phyloP scores from a whole-genome alignment of 2,113 vertebrate species.

The Peromyscus californicus region DNA sequence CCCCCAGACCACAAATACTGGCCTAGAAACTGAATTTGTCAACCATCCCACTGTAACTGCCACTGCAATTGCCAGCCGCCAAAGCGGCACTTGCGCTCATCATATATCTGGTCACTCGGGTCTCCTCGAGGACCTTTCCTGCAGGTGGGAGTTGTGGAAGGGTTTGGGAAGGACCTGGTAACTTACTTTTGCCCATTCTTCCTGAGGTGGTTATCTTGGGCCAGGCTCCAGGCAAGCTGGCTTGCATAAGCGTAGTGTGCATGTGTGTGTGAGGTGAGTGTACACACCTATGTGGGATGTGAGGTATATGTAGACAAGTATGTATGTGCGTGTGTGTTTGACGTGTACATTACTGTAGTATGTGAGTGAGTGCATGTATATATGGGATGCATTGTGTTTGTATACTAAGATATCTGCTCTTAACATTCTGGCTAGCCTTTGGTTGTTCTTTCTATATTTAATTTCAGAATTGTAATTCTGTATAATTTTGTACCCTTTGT shows the following conservation, averaged over 20 bases:
- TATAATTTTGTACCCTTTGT: neutral
- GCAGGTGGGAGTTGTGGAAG: neutral
- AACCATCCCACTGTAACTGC: accelerated
- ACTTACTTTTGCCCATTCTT: neutral
- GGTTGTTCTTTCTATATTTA: neutral
- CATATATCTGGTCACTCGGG: too few relatives aligned
- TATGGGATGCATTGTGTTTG: neutral
- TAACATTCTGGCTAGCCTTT: neutral
- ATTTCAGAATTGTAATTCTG: slow-evolving; percentile 32
- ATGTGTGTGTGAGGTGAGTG: neutral
- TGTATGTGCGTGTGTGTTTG: accelerated
- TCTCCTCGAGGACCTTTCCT: neutral
- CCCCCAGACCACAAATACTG: neutral
- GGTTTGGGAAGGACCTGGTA: accelerated
- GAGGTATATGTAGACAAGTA: neutral
- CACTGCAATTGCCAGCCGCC: accelerated
- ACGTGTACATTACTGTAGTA: accelerated
- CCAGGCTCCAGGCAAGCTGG: neutral
- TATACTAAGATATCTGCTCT: neutral
- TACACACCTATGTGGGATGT: accelerated
- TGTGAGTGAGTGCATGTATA: neutral
- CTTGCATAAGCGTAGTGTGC: neutral
- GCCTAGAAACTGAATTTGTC: neutral
- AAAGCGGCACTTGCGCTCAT: neutral
- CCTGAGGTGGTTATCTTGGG: neutral